These are phyloP conservation scores for Danaus melanippus DNA, from an alignment of 1,140 invertebrate genomes.

Conservation along the genomic window DNA sequence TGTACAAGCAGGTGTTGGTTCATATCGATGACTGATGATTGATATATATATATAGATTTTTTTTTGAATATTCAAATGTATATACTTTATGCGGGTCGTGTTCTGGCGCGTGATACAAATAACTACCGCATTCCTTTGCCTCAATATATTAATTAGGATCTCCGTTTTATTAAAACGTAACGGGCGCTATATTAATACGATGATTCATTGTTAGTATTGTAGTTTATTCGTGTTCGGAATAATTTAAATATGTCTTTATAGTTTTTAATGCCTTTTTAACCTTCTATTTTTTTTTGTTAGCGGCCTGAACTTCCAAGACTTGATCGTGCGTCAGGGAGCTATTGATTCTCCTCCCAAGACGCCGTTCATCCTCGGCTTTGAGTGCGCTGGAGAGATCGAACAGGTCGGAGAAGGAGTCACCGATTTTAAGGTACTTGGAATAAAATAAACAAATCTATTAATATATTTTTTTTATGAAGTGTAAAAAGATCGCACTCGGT, in stretches of 20 bases:
- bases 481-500: no score
- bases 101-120: constrained; percentile 48
- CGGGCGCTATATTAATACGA: constrained; percentile 16
- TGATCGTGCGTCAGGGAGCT: constrained; percentile 88
- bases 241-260: constrained; percentile 7
- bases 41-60: constrained; percentile 23
- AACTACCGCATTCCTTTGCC: constrained; percentile 53
- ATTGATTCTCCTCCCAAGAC: constrained; percentile 89
- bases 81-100: constrained; percentile 45
- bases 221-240: constrained; percentile 1
- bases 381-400: constrained; percentile 89
- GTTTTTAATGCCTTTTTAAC: constrained; percentile 3
- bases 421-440: constrained; percentile 81
- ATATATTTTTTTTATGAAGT: not conserved
- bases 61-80: constrained; percentile 53
- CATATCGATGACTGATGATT: constrained; percentile 15
- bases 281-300: constrained; percentile 65
- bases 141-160: constrained; percentile 35
- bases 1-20: constrained; percentile 12
- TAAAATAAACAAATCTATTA: constrained; percentile 3
- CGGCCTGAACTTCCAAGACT: constrained; percentile 86
- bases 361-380: constrained; percentile 90
- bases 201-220: not conserved
- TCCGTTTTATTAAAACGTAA: constrained; percentile 30
- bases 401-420: constrained; percentile 86